Conservation (phyloP, 2,888 invertebrate genomes). For the Eupithecia dodoneata region DNA sequence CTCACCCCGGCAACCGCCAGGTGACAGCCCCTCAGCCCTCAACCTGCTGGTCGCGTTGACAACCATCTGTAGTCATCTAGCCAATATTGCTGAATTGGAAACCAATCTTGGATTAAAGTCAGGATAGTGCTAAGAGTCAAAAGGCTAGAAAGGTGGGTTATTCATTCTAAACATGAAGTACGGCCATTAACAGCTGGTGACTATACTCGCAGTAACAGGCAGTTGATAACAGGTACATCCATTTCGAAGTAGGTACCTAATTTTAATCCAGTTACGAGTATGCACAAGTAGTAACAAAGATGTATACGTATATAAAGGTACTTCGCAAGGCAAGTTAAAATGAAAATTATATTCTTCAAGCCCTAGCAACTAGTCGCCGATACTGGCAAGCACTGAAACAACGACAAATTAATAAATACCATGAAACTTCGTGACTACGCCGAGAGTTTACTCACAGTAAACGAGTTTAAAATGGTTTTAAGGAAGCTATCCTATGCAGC, state of each 20-base stretch:
- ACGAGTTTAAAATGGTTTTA: slow-evolving; percentile 68
- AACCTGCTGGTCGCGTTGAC: slow-evolving; percentile 4
- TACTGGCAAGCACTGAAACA: slow-evolving; percentile 27
- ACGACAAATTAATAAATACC: slow-evolving; percentile 58
- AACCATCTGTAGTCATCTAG: slow-evolving; percentile 3
- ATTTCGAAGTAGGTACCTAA: neutral
- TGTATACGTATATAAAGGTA: too few relatives aligned
- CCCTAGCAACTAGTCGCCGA: slow-evolving; percentile 24
- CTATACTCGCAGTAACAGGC: neutral
- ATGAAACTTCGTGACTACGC: slow-evolving; percentile 73
- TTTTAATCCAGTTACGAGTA: neutral
- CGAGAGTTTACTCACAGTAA: slow-evolving; percentile 63
- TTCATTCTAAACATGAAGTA: neutral
- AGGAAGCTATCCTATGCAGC: slow-evolving; percentile 69
- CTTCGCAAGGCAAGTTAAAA: neutral
- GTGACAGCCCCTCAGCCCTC: slow-evolving; percentile 20
- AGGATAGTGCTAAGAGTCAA: neutral
- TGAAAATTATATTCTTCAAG: slow-evolving; percentile 7
- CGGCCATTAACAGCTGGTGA: neutral
- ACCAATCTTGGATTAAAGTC: neutral
- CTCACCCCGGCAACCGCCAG: slow-evolving; percentile 48
- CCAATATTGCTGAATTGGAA: neutral
- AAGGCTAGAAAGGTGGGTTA: neutral
- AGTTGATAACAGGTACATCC: neutral
- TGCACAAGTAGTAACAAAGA: neutral